Base-by-base conservation (phyloP, 2,113 vertebrate genomes). In the Steatornis caripensis region DNA sequence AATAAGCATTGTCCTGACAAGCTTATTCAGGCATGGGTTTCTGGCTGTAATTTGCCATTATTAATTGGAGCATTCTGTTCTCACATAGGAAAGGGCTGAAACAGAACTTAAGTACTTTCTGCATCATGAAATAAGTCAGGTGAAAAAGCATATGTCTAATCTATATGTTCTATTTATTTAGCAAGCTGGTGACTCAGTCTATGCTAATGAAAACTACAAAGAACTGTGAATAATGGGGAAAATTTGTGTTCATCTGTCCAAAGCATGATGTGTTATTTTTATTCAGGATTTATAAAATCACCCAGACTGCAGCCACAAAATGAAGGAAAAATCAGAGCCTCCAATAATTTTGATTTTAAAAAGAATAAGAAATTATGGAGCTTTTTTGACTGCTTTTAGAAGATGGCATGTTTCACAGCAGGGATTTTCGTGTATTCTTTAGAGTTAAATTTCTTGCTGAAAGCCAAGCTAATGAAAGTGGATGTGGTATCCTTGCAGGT, bases 41-140 rank as follows among this genome's bases (percentile, higher is more conserved):
- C 54, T 96, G 62, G 30, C 80, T 91, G 62, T 70, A 96, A 91
- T 87, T 87, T 89, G 46, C 64, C 84, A 86, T 94, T 97, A 95
- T 93, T 90, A 79, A 41, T 83, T 87, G 60, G 22, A 79, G 48
- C 64, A n/a, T 41, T 94, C 72, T 92, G 74, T 96, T 95, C 66
- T 89, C 54, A 29, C 46, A 83, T 36, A 87, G 66, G 37, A 48
- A 96, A 93, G 62, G 60, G 39, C 41, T 92, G 64, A 91, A 94
- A 86, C 2, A 66, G 54, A 80, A 39, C 49, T 83, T 94, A 84
- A 90, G n/a, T 49, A 37, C 43, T 89, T 87, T 87, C 60, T 81
- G 64, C 41, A 69, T 83, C 41, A 57, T 84, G 57, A 94, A 92
- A 69, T 75, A 94, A 91, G 43, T 77, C 80, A 93, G 55, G 37